Conservation (phyloP, 2,113 vertebrate genomes). For the Leptobrachium leishanense region DNA sequence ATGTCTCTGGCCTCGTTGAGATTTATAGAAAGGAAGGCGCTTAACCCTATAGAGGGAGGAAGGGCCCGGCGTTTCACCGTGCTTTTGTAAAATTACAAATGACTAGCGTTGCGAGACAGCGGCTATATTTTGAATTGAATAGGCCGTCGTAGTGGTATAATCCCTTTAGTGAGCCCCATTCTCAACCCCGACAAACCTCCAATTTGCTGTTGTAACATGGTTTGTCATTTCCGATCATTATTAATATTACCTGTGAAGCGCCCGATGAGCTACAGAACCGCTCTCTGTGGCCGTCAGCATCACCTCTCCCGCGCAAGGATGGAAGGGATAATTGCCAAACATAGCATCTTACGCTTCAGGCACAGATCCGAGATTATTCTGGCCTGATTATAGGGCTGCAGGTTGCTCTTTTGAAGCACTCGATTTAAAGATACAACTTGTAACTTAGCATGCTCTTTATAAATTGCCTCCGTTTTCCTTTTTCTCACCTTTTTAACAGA, state of each 20-base stretch:
- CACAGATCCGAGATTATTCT: conserved; percentile 36
- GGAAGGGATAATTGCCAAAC: conserved; percentile 43
- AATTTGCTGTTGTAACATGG: conserved; percentile 12
- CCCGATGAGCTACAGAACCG: conserved; percentile 20
- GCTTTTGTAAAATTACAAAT: background rate
- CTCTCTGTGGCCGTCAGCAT: conserved; percentile 32
- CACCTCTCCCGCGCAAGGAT: conserved; percentile 9
- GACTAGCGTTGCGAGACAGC: background rate
- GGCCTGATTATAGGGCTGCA: conserved; percentile 36
- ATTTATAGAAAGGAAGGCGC: background rate
- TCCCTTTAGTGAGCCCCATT: background rate
- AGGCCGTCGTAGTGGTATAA: background rate
- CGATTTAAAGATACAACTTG: conserved; percentile 26
- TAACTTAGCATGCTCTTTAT: conserved; percentile 22
- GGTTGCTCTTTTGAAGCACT: conserved; percentile 33
- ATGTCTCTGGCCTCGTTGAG: background rate
- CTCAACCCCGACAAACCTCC: background rate
- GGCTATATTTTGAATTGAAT: background rate
- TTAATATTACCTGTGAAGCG: conserved; percentile 38
- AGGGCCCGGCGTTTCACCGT: background rate
- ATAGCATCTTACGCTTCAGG: conserved; percentile 41
- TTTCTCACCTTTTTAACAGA: conserved; percentile 10
- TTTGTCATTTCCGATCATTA: conserved; percentile 40
- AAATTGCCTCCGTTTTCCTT: conserved; percentile 5
- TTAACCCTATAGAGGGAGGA: background rate